Base-by-base conservation (phyloP, 2,797 vertebrate genomes). In the Anisognathus igniventris region DNA sequence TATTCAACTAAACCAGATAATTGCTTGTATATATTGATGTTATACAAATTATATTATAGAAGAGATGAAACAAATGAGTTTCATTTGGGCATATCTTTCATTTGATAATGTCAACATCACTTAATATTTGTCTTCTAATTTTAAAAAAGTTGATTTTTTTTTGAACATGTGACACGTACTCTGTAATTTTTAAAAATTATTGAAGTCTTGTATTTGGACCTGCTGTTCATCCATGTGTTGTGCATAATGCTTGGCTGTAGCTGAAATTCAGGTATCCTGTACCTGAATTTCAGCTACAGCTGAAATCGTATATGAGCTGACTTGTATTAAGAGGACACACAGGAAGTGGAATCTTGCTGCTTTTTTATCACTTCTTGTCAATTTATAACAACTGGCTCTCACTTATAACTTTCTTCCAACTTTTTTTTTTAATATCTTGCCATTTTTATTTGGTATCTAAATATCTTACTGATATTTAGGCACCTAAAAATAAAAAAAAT, bases 121-220 rank as follows among this genome's bases (percentile, higher is more conserved):
- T 50, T 77, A 9, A 14, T 57, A 71, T 42, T 58, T 80, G 3
- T 54, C 10, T 72, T 88, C 10, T 61, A 33, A 12, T 56, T 88
- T 42, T 39, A 81, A 84, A 78, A 74, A 61, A 17, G 0, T 24
- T 70, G 14, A 70, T 7, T 1, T 25, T 22, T 24, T 77, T 65
- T 82, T 8, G 0, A 47, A 67, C 2, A 7, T 15, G 6, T 75
- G 16, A 14, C 0, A 4, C 19, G 2, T 50, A 40, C 31, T 5
- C 25, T 24, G 4, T 19, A 28, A 28, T 68, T 71, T 61, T 71
- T 6, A 4, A 16, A 64, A 57, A 71, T 27, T 0, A 0, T 37
- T 72, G 8, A 82, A 80, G 3, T 44, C 6, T 33, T 78, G 7
- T 56, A 22, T 58, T 70, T 60, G 9, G 7, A 51, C 20, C 44